A percentile compares a stretch with the other conserved stretches of the same genome.
These are phyloP conservation scores for Neodiprion lecontei DNA, from an alignment of 1,140 invertebrate genomes.

Conservation along the genomic window DNA sequence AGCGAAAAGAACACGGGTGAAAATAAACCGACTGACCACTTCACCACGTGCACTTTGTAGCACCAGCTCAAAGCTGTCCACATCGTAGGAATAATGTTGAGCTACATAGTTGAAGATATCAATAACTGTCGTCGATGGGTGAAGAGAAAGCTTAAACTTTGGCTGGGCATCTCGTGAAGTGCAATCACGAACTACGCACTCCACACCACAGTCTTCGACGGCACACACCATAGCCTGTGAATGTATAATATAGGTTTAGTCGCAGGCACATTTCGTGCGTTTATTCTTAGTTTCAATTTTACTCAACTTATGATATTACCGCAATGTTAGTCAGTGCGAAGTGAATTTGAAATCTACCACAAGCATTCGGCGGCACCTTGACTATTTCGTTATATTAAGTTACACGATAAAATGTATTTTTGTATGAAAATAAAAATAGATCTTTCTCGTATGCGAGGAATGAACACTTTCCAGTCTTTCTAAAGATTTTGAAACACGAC, in stretches of 20 bases:
- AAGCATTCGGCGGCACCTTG: no score
- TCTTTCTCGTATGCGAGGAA: background rate
- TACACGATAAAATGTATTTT: conserved; percentile 3
- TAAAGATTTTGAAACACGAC: background rate
- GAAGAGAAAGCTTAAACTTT: conserved; percentile 53
- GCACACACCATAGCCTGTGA: conserved; percentile 51
- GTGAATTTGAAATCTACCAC: no score
- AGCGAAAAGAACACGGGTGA: conserved; percentile 14
- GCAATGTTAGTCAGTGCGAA: no score
- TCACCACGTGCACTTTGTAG: conserved; percentile 39
- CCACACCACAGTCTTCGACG: conserved; percentile 51
- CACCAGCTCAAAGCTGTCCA: conserved; percentile 60
- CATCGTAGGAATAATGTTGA: conserved; percentile 62
- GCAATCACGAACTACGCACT: conserved; percentile 67
- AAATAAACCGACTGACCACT: conserved; percentile 14
- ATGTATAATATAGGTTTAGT: conserved; percentile 2
- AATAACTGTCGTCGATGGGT: conserved; percentile 57
- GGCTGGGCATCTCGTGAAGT: conserved; percentile 53
- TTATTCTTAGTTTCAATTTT: no score
- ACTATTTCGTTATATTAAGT: background rate
- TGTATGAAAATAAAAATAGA: conserved; percentile 6
- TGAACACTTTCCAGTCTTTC: background rate
- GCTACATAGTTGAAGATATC: conserved; percentile 62
- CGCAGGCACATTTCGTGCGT: background rate
- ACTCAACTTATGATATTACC: no score